Evolutionary conservation across 2,113 vertebrate species (phyloP).

Genomic region (Psilopsiagon aymara): DNA sequence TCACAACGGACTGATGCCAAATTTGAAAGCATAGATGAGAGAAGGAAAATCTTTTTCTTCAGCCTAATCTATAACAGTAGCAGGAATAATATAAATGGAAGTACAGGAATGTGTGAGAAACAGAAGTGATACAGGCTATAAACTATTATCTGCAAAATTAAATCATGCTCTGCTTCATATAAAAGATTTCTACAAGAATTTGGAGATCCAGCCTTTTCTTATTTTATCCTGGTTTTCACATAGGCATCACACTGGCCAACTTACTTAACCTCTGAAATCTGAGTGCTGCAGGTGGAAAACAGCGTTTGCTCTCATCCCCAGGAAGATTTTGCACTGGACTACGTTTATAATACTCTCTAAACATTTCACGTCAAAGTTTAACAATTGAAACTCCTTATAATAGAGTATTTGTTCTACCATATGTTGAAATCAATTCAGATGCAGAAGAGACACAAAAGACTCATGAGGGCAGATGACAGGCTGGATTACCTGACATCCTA

Average conservation of each 20-base stretch:
- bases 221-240: not conserved
- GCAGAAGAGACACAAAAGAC: not conserved
- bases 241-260: not conserved
- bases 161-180: not conserved
- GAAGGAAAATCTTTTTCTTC: not conserved
- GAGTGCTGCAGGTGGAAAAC: not conserved
- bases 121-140: not conserved
- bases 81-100: not conserved
- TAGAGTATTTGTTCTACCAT: not conserved
- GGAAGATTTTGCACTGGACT: not conserved
- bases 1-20: rapidly evolving
- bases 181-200: not conserved
- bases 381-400: not conserved
- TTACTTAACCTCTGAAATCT: not conserved
- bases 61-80: not conserved
- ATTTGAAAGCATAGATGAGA: not conserved
- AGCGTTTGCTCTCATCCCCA: not conserved
- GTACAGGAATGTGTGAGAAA: not conserved
- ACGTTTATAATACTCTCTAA: not conserved
- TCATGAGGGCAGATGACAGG: rapidly evolving
- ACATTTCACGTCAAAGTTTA: not conserved
- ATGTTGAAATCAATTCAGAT: not conserved
- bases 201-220: not conserved
- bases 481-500: not conserved
- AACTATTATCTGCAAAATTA: not conserved